phyloP scores from a whole-genome alignment of 2,113 vertebrate species.

The Larimichthys polyactis region DNA sequence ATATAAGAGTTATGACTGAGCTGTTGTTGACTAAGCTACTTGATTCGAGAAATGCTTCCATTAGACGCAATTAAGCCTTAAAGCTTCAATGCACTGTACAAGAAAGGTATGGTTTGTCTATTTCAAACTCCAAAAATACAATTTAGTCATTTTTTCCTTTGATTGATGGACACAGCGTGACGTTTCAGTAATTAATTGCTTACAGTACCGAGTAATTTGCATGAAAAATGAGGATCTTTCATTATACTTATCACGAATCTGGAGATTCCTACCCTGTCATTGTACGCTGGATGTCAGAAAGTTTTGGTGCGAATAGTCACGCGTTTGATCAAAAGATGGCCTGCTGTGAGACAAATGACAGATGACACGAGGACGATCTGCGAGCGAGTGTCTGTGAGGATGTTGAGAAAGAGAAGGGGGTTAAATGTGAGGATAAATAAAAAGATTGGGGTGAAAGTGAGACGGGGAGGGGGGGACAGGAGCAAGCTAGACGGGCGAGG shows the following conservation, averaged over 20 bases:
- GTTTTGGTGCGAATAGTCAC: background rate
- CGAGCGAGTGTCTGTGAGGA: background rate
- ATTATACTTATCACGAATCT: conserved; percentile 27
- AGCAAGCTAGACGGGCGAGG: background rate
- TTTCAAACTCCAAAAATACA: conserved; percentile 13
- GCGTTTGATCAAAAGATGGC: conserved; percentile 7
- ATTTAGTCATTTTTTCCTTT: background rate
- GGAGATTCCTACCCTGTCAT: background rate
- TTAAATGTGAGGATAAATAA: conserved; percentile 26
- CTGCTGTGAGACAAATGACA: conserved; percentile 19
- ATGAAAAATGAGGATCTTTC: conserved; percentile 40
- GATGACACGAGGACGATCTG: background rate
- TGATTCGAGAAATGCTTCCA: background rate
- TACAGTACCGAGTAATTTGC: conserved; percentile 42
- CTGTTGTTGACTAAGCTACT: background rate
- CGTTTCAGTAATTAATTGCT: conserved; percentile 39
- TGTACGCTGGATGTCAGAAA: conserved; percentile 21
- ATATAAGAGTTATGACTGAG: background rate
- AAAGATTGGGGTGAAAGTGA: conserved; percentile 38
- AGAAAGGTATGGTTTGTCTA: conserved; percentile 1
- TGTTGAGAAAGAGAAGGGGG: conserved; percentile 1
- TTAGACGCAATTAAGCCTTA: conserved; percentile 4
- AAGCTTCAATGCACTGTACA: background rate
- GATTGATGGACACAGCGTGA: conserved; percentile 38
- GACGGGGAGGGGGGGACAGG: background rate